A percentile compares a stretch with the other conserved stretches of the same genome.
Conservation (phyloP, 2,113 vertebrate genomes). For the Mobula hypostoma region DNA sequence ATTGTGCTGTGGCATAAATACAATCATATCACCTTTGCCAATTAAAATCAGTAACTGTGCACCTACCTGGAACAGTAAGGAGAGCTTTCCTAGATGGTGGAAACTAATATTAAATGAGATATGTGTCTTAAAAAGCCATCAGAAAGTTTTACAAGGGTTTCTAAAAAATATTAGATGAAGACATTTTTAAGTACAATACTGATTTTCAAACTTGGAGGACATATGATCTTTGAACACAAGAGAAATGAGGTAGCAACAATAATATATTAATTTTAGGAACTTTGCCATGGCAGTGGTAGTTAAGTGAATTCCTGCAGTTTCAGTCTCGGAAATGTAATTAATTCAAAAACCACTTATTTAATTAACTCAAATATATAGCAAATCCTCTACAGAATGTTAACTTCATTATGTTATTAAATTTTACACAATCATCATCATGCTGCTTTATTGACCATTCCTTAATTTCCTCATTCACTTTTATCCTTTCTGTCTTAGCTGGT, state of each 20-base stretch:
- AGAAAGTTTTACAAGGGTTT: not conserved
- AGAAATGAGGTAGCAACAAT: too few relatives aligned
- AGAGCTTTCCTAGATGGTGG: not conserved
- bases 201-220: not conserved
- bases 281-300: not conserved
- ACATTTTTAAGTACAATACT: not conserved
- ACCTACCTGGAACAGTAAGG: not conserved
- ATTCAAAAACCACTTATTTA: not conserved
- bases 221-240: not conserved
- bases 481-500: not conserved
- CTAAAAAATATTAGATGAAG: not conserved
- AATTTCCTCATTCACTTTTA: not conserved
- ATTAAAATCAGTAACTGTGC: not conserved
- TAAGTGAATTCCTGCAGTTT: not conserved
- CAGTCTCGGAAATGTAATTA: slow-evolving; percentile 16
- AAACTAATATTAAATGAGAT: not conserved
- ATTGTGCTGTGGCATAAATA: not conserved
- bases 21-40: not conserved
- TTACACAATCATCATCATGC: not conserved
- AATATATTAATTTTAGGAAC: not conserved
- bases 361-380: slow-evolving; percentile 31
- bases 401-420: slow-evolving; percentile 31
- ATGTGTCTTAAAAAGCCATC: not conserved
- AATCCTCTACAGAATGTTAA: not conserved
- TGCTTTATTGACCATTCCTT: not conserved